A percentile compares a stretch with the other conserved stretches of the same genome.
phyloP scores from a whole-genome alignment of 2,888 invertebrate genomes.

The Mamestra brassicae region DNA sequence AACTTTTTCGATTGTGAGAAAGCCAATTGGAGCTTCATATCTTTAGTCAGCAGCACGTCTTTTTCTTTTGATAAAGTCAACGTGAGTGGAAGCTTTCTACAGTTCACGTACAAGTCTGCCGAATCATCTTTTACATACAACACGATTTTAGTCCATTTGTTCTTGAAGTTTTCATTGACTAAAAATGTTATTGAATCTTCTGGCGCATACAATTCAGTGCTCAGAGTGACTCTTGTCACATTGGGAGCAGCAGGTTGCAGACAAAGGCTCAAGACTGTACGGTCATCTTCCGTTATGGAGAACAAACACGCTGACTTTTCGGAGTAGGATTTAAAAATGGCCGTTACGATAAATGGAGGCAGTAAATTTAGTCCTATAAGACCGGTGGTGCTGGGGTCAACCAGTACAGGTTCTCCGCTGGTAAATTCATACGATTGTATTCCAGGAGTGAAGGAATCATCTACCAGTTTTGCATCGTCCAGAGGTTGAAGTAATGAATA shows the following conservation, averaged over 20 bases:
- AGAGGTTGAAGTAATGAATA: background rate
- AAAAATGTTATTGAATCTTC: background rate
- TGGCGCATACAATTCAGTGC: background rate
- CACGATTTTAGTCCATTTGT: slow-evolving; percentile 14
- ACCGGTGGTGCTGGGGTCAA: background rate
- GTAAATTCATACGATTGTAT: background rate
- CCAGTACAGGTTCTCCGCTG: background rate
- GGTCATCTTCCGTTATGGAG: background rate
- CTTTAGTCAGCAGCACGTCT: background rate
- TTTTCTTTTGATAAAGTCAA: background rate
- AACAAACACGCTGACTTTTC: background rate
- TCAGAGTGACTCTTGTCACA: background rate
- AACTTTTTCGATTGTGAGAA: background rate
- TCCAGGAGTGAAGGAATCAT: slow-evolving; percentile 11
- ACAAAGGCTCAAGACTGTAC: background rate
- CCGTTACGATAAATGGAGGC: slow-evolving; percentile 8
- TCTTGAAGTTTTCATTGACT: background rate
- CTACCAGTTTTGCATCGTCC: background rate
- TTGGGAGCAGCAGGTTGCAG: background rate
- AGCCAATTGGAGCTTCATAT: slow-evolving; percentile 2
- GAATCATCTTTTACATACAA: background rate
- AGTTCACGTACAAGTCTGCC: slow-evolving; percentile 7
- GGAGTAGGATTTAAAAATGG: slow-evolving; percentile 9
- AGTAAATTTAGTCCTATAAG: slow-evolving; percentile 7
- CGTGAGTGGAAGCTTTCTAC: background rate